Conservation (phyloP, 1,140 invertebrate species). For the Drosophila carrolli region DNA sequence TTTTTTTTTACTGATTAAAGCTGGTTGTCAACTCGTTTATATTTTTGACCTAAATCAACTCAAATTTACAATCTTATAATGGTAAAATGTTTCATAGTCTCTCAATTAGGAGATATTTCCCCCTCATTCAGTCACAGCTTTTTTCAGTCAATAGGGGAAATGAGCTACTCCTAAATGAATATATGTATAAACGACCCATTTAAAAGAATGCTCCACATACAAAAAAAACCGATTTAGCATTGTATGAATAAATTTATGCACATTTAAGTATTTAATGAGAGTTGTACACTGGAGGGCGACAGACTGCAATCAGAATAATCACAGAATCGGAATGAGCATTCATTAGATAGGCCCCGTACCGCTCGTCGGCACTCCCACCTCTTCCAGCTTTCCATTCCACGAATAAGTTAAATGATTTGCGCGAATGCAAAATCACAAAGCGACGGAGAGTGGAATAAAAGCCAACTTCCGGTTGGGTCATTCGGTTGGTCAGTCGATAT, state of each 20-base stretch:
- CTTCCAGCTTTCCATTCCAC: constrained; percentile 43
- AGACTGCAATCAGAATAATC: constrained; percentile 51
- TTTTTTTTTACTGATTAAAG: background rate
- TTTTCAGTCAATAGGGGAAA: constrained; percentile 24
- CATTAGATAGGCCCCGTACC: constrained; percentile 52
- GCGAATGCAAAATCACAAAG: constrained; percentile 63
- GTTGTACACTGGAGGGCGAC: constrained; percentile 47
- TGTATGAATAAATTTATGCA: constrained; percentile 55
- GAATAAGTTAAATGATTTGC: constrained; percentile 65
- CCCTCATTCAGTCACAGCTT: constrained; percentile 2
- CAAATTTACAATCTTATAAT: constrained; percentile 6
- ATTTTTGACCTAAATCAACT: background rate
- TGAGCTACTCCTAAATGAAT: constrained; percentile 23
- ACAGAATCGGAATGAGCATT: constrained; percentile 71
- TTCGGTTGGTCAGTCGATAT: constrained; percentile 49
- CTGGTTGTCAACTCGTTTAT: too few relatives aligned
- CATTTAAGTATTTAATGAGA: constrained; percentile 60
- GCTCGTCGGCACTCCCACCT: constrained; percentile 31
- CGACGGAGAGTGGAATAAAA: constrained; percentile 31
- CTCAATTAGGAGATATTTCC: constrained; percentile 7
- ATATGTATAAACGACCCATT: constrained; percentile 39
- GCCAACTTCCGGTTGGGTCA: constrained; percentile 69
- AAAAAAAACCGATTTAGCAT: constrained; percentile 23
- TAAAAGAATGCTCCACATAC: constrained; percentile 53
- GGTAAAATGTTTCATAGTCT: constrained; percentile 1